Evolutionary conservation across 2,797 vertebrate genomes (phyloP).

Genomic region (Eurystomus glaucurus): DNA sequence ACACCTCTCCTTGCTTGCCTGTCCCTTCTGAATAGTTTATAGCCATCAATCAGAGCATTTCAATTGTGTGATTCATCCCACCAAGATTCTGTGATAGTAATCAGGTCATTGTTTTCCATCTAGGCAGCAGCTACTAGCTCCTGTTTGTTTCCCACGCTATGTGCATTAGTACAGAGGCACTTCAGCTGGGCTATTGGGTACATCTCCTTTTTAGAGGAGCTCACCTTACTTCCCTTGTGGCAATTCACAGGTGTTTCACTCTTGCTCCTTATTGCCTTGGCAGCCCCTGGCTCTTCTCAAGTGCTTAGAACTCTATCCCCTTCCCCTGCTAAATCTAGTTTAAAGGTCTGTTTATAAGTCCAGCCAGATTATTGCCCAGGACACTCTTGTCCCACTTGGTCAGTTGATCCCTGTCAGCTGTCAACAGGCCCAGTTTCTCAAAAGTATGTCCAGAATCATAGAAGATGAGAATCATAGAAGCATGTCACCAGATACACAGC

Average conservation of each 20-base stretch:
- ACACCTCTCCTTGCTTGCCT: not conserved
- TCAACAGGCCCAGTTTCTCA: not conserved
- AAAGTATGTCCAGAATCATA: not conserved
- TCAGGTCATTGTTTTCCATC: not conserved
- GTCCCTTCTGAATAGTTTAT: not conserved
- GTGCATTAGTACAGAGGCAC: not conserved
- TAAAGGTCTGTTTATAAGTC: not conserved
- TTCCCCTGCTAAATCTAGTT: not conserved
- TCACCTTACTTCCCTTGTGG: accelerated
- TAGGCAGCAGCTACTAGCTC: not conserved
- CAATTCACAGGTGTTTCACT: not conserved
- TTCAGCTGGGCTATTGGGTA: not conserved
- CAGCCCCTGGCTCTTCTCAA: not conserved
- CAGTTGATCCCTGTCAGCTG: not conserved
- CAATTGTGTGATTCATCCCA: not conserved
- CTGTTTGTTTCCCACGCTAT: not conserved
- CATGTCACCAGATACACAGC: not conserved
- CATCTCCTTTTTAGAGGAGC: not conserved
- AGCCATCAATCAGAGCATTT: not conserved
- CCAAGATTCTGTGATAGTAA: not conserved
- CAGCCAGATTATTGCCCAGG: not conserved
- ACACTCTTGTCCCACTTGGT: not conserved
- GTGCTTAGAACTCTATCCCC: not conserved
- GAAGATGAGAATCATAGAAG: not conserved
- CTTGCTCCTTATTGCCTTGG: not conserved